phyloP scores from a whole-genome alignment of 2,888 invertebrate species.

The Oscheius sp. region DNA sequence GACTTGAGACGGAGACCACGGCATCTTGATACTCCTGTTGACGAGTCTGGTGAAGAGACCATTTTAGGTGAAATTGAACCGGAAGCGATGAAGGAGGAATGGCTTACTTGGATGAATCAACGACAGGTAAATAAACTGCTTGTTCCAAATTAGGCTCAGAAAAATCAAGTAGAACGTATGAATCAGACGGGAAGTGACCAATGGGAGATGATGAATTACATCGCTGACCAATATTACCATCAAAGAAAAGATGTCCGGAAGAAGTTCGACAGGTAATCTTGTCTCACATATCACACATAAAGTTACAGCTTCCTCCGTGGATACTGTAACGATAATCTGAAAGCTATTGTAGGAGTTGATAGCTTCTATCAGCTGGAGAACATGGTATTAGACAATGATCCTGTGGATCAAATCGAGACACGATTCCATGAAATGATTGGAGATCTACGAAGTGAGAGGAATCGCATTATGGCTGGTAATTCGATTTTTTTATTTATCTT shows the following conservation, averaged over 20 bases:
- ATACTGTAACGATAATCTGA: slow-evolving; percentile 39
- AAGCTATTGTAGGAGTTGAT: slow-evolving; percentile 33
- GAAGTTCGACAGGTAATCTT: slow-evolving; percentile 35
- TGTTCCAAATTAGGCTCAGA: slow-evolving; percentile 5
- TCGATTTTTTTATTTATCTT: background rate
- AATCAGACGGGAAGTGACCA: slow-evolving; percentile 27
- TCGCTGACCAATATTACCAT: slow-evolving; percentile 48
- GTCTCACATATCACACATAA: background rate
- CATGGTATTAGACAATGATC: slow-evolving; percentile 48
- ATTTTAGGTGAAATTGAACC: slow-evolving; percentile 31
- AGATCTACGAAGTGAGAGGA: slow-evolving; percentile 43
- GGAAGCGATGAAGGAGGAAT: slow-evolving; percentile 29
- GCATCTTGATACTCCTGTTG: background rate
- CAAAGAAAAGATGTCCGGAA: slow-evolving; percentile 37
- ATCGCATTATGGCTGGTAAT: slow-evolving; percentile 45
- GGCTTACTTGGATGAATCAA: slow-evolving; percentile 39
- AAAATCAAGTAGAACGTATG: slow-evolving; percentile 2
- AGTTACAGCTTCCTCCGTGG: slow-evolving; percentile 34
- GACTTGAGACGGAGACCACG: slow-evolving; percentile 29
- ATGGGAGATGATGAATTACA: slow-evolving; percentile 42
- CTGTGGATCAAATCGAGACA: slow-evolving; percentile 46
- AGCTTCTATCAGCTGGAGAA: slow-evolving; percentile 33
- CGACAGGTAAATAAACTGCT: background rate
- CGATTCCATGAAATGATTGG: slow-evolving; percentile 50
- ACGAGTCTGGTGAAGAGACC: background rate